Evolutionary conservation across 1,140 invertebrate species (phyloP).

Genomic region (Diploscapter pachys): DNA sequence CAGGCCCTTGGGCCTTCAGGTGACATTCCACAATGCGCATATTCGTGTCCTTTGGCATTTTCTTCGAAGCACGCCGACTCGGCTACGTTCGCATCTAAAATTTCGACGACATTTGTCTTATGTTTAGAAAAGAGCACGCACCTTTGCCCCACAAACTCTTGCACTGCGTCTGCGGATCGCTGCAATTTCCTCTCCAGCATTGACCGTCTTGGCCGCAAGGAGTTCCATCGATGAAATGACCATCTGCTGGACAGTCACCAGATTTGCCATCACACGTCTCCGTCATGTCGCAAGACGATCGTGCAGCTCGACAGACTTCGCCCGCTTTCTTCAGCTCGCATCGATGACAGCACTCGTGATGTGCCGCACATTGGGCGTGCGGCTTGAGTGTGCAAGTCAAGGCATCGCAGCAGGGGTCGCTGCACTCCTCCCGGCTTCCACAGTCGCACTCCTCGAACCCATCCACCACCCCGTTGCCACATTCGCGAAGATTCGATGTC

Average conservation of each 20-base stretch:
- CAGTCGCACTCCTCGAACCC: slow-evolving; percentile 56
- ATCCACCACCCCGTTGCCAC: slow-evolving; percentile 57
- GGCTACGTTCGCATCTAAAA: slow-evolving; percentile 42
- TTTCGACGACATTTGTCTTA: slow-evolving; percentile 3
- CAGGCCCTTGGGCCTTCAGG: slow-evolving; percentile 43
- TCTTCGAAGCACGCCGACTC: slow-evolving; percentile 48
- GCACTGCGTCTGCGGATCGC: slow-evolving; percentile 51
- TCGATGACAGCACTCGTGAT: slow-evolving; percentile 56
- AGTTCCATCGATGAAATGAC: slow-evolving; percentile 55
- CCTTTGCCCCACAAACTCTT: slow-evolving; percentile 49
- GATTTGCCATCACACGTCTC: slow-evolving; percentile 55
- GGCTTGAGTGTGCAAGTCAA: slow-evolving; percentile 54
- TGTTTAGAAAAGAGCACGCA: slow-evolving; percentile 14
- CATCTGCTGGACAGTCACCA: slow-evolving; percentile 56
- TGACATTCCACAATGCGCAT: slow-evolving; percentile 53
- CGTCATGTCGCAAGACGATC: slow-evolving; percentile 50
- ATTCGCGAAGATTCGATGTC: slow-evolving; percentile 48
- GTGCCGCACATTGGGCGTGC: slow-evolving; percentile 55
- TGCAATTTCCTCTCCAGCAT: slow-evolving; percentile 57
- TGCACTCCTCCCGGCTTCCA: slow-evolving; percentile 52
- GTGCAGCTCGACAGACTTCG: slow-evolving; percentile 46
- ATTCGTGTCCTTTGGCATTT: slow-evolving; percentile 55
- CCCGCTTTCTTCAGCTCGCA: slow-evolving; percentile 48
- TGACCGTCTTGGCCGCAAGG: slow-evolving; percentile 54
- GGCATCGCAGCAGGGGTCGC: slow-evolving; percentile 57